Evolutionary conservation across 2,113 vertebrate species (phyloP).

Genomic region (Thermophis baileyi): DNA sequence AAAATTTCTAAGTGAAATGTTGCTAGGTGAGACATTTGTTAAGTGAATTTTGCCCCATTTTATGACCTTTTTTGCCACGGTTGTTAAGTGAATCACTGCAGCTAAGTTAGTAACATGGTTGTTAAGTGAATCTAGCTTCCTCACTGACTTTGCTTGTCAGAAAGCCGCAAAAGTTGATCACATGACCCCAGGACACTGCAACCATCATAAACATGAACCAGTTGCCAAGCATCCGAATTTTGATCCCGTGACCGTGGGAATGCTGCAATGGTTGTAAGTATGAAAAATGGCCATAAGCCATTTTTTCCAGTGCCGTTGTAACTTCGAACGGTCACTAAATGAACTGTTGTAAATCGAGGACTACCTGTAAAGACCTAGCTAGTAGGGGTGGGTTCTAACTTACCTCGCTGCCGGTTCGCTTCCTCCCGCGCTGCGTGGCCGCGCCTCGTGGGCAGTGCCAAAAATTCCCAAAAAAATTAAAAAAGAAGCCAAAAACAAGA

Average conservation of each 20-base stretch:
- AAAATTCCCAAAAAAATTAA: too few species aligned
- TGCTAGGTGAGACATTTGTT: not conserved
- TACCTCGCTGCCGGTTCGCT: too few species aligned
- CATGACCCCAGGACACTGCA: not conserved
- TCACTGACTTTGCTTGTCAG: not conserved
- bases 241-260: not conserved
- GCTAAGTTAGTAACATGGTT: not conserved
- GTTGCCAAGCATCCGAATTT: not conserved
- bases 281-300: too few species aligned
- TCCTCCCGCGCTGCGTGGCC: too few species aligned
- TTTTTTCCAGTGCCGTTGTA: not conserved
- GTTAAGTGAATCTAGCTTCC: not conserved
- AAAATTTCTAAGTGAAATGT: too few species aligned
- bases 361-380: not conserved
- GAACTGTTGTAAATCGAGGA: not conserved
- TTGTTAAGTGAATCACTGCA: not conserved
- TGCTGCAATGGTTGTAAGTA: not conserved
- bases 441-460: too few species aligned
- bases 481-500: too few species aligned
- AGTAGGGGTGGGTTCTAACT: too few species aligned
- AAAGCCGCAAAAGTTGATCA: not conserved
- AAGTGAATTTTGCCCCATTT: not conserved
- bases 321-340: not conserved
- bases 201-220: not conserved
- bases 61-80: not conserved